Evolutionary conservation across 2,113 vertebrate species (phyloP).

Genomic region (Gymnorhina tibicen): DNA sequence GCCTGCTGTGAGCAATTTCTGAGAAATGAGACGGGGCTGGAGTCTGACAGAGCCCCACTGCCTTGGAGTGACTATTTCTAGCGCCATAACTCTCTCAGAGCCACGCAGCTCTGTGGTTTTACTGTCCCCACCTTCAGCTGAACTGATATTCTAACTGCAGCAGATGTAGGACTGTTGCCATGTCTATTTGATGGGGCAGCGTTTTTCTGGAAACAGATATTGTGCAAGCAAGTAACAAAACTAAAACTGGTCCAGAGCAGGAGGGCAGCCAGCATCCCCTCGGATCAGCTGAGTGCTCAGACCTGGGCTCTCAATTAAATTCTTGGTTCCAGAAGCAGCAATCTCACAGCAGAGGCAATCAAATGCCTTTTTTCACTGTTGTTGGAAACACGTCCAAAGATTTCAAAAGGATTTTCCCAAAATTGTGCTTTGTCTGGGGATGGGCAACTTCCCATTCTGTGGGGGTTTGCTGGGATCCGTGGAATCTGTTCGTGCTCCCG

Average conservation of each 20-base stretch:
- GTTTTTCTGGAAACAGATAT: neutral
- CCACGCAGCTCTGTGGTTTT: neutral
- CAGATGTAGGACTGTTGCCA: neutral
- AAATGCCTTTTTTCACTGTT: rapidly evolving
- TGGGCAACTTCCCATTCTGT: neutral
- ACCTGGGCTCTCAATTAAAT: neutral
- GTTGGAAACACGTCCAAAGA: rapidly evolving
- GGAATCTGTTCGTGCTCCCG: neutral
- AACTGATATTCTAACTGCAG: rapidly evolving
- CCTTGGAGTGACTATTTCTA: neutral
- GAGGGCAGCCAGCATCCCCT: neutral
- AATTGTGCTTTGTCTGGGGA: neutral
- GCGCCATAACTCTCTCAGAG: neutral
- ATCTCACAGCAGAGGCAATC: neutral
- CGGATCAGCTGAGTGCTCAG: neutral
- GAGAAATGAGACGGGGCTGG: neutral
- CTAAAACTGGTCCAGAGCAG: neutral
- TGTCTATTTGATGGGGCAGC: neutral
- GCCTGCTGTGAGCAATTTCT: neutral
- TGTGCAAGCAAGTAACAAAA: neutral
- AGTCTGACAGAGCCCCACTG: neutral
- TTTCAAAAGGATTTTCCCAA: neutral
- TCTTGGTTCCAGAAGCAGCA: neutral
- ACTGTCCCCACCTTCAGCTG: neutral
- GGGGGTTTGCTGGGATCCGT: neutral